Evolutionary conservation across 2,113 vertebrate species (phyloP).

Genomic region (Rhinoderma darwinii): DNA sequence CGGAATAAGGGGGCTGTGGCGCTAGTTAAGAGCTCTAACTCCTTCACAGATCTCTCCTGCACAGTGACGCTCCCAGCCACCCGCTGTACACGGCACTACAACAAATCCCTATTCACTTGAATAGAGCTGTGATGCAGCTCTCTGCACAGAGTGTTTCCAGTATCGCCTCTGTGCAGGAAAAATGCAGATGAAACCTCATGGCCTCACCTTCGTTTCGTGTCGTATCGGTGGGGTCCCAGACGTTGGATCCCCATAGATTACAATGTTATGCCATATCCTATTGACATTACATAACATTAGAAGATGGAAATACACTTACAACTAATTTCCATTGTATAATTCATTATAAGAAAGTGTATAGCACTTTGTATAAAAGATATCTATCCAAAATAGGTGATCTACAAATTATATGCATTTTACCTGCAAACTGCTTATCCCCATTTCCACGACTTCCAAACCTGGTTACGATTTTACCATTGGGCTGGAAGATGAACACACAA

Average conservation of each 20-base stretch:
- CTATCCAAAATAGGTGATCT: slow-evolving; percentile 69
- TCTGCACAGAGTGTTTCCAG: too few relatives aligned
- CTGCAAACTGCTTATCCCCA: slow-evolving; percentile 98
- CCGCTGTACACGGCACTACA: too few relatives aligned
- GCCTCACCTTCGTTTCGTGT: background rate
- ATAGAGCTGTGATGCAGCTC: too few relatives aligned
- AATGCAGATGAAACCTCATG: too few relatives aligned
- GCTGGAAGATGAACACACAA: slow-evolving; percentile 96
- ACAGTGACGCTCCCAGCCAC: too few relatives aligned
- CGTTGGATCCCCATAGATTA: background rate
- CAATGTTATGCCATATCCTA: background rate
- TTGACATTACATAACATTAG: background rate
- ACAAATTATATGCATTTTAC: slow-evolving; percentile 83
- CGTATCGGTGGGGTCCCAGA: background rate
- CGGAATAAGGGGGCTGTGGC: background rate
- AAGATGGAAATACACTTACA: too few relatives aligned
- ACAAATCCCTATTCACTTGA: too few relatives aligned
- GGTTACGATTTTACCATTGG: slow-evolving; percentile 94
- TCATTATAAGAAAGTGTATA: too few relatives aligned
- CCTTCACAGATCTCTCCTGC: background rate
- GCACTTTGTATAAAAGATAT: too few relatives aligned
- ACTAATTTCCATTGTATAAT: too few relatives aligned
- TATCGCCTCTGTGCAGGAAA: background rate
- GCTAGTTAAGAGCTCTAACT: background rate
- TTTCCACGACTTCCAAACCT: slow-evolving; percentile 96